Percentiles rank a stretch among this genome's conserved stretches.
phyloP scores from a whole-genome alignment of 1,140 invertebrate genomes.

The Diplogasteroides magnus region DNA sequence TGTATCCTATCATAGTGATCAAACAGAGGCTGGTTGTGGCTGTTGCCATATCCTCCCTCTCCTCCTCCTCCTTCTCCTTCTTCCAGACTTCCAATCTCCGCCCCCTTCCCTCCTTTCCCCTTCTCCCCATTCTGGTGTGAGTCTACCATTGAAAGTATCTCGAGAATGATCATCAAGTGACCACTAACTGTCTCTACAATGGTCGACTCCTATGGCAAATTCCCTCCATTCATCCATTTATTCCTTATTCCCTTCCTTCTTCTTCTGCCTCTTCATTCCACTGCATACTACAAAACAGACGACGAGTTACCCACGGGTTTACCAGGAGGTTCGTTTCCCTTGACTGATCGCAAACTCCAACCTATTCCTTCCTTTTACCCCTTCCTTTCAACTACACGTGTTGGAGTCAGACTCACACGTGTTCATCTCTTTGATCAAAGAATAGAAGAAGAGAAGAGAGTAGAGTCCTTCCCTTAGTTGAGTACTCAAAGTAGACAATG shows the following conservation, averaged over 20 bases:
- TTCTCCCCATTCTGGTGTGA: too few relatives aligned
- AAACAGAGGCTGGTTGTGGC: too few relatives aligned
- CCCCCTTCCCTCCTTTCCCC: background rate
- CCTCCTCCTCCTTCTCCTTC: background rate
- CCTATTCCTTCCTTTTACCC: slow-evolving; percentile 1
- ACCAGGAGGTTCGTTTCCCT: background rate
- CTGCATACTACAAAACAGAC: background rate
- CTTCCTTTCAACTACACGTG: too few relatives aligned
- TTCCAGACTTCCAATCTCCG: background rate
- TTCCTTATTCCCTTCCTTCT: background rate
- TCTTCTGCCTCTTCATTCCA: background rate
- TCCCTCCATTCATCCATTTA: background rate
- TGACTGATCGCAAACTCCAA: background rate
- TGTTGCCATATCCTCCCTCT: too few relatives aligned
- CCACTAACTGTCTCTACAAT: background rate
- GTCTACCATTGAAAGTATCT: too few relatives aligned
- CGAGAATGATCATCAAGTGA: too few relatives aligned
- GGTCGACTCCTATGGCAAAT: background rate
- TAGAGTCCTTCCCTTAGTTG: background rate
- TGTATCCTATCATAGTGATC: too few relatives aligned
- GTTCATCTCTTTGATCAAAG: too few relatives aligned
- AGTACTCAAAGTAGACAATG: background rate
- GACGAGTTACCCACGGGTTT: background rate
- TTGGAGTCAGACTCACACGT: too few relatives aligned
- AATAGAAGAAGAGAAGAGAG: too few relatives aligned